phyloP scores from a whole-genome alignment of 2,113 vertebrate genomes.

The Brachyistius frenatus region DNA sequence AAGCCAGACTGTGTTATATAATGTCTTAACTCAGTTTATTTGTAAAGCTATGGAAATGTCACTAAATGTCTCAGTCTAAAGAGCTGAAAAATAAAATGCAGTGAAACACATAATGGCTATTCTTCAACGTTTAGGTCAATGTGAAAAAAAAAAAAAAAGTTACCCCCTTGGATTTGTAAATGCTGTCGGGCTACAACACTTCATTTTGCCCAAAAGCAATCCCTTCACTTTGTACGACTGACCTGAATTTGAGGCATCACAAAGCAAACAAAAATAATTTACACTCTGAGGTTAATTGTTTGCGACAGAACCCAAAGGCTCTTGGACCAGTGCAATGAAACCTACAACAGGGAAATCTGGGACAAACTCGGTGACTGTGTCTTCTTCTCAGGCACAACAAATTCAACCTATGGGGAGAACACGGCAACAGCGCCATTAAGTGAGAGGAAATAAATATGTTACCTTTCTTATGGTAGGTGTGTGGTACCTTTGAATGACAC shows the following conservation, averaged over 20 bases:
- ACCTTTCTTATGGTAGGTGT: background rate
- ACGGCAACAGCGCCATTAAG: conserved; percentile 12
- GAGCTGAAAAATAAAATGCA: background rate
- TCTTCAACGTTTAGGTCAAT: background rate
- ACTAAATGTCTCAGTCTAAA: conserved; percentile 6
- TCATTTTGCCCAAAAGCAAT: conserved; percentile 8
- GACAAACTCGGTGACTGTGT: conserved; percentile 67
- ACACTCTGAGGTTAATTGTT: conserved; percentile 57
- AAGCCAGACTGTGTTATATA: conserved; percentile 16
- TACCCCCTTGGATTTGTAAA: background rate
- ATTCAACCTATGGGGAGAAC: conserved; percentile 71
- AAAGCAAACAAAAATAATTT: conserved; percentile 59
- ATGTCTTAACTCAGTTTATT: conserved; percentile 4
- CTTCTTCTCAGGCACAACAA: conserved; percentile 68
- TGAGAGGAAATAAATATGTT: background rate
- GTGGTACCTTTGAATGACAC: background rate
- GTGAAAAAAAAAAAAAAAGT: too few species aligned
- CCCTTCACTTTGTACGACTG: conserved; percentile 31
- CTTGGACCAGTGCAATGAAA: conserved; percentile 53
- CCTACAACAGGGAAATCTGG: conserved; percentile 69
- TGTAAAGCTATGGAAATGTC: conserved; percentile 5
- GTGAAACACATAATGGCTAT: background rate
- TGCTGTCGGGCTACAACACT: background rate
- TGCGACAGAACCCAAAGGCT: conserved; percentile 70
- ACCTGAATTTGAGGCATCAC: conserved; percentile 51